Evolutionary conservation across 2,888 invertebrate species (phyloP), one percentile per base, ranked within the genome.

Genomic region (Orthonychiurus folsomi): DNA sequence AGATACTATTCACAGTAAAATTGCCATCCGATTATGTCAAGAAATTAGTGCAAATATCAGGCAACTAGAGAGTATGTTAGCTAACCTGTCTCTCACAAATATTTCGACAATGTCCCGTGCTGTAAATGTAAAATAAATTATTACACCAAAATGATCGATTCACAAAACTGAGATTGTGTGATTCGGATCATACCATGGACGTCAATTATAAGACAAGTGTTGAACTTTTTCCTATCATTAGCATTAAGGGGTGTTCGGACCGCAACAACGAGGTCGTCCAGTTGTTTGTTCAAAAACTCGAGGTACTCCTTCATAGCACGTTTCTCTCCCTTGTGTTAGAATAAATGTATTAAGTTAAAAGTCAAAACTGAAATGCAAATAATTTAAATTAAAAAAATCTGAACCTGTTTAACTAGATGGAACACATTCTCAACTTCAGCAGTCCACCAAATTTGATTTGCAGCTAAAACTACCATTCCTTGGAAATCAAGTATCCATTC

Each of bases 381-480:
- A n/a, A n/a, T n/a, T n/a, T n/a, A n/a, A n/a, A n/a, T n/a, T n/a
- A n/a, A n/a, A n/a, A n/a, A n/a, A n/a, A n/a, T n/a, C n/a, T n/a
- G 84, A 2, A 93, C 90, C 71, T 77, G 59, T 70, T 76, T 77
- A 59, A 79, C 75, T 70, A 77, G 86, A 2, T 76, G 78, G 76
- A 94, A 93, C 0, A 91, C 89, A 75, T 93, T 88, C 75, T 94
- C 94, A 0, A 93, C 91, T 77, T 94, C 93, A 5, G 90, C 90
- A 0, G 93, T 94, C 93, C 93, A 94, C 93, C 93, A 94, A 1
- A 94, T 87, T 73, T 89, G 88, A 79, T 91, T 91, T 0, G 89
- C 88, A 0, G 87, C 89, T 21, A 91, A 78, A 68, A 87, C 84
- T 54, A 90, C 84, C 89, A 90, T 90, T 59, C 93, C 93, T 76